These are phyloP conservation scores for Pilophorus perplexus DNA, from an alignment of 2,888 invertebrate genomes.

Conservation along the genomic window DNA sequence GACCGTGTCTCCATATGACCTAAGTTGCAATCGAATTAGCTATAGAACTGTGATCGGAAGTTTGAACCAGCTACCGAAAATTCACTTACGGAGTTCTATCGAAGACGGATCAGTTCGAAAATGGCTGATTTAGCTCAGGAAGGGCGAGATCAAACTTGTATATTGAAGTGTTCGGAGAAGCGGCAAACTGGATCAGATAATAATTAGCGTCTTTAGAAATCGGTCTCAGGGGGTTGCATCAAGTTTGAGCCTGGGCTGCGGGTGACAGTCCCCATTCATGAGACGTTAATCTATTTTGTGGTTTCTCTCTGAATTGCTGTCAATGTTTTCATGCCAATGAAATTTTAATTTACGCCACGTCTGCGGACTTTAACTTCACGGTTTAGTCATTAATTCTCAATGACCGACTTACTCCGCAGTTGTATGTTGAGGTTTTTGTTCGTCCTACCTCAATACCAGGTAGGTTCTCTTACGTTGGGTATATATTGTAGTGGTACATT, in stretches of 20 bases:
- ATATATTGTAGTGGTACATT: no score
- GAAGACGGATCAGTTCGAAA: constrained; percentile 7
- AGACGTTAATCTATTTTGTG: constrained; percentile 12
- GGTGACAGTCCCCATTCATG: constrained; percentile 17
- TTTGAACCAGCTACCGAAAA: no score
- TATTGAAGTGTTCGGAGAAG: background rate
- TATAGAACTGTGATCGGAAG: no score
- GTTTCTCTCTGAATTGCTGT: constrained; percentile 8
- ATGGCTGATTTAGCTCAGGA: background rate
- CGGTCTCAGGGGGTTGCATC: background rate
- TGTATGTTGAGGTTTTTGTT: no score
- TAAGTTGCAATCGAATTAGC: no score
- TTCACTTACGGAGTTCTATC: no score
- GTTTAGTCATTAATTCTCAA: no score
- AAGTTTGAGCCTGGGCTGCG: background rate
- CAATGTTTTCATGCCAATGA: background rate
- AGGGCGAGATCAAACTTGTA: constrained; percentile 12
- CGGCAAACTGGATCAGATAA: constrained; percentile 28
- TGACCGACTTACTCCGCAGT: no score
- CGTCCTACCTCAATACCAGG: no score
- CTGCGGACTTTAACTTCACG: background rate
- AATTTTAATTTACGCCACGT: background rate
- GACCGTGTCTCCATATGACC: no score
- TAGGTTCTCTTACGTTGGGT: no score
- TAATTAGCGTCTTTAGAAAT: constrained; percentile 26